Conservation (phyloP, 64 coral and sea anemone genomes). For the Astreopora myriophthalma region DNA sequence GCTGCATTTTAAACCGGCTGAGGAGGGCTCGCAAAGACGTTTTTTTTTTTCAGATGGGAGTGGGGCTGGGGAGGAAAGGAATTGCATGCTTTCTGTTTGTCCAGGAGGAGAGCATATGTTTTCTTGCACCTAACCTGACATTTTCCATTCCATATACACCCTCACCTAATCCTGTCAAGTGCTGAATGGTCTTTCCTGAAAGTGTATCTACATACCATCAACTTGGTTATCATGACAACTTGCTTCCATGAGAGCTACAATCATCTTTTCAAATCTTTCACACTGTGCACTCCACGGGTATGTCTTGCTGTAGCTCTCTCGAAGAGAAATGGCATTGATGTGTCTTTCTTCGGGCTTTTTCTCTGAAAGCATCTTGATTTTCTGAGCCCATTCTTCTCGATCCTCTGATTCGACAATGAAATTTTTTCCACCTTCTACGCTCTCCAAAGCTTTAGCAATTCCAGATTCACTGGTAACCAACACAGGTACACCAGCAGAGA, state of each 20-base stretch:
- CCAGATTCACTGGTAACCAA: slow-evolving; percentile 24
- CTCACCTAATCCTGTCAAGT: too few relatives aligned
- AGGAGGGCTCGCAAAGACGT: too few relatives aligned
- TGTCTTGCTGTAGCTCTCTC: neutral
- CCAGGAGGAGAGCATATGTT: too few relatives aligned
- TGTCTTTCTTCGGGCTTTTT: neutral
- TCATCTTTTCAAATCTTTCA: neutral
- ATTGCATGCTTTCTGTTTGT: too few relatives aligned
- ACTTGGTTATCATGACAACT: neutral
- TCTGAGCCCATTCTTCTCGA: neutral
- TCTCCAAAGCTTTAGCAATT: neutral
- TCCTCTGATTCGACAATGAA: neutral
- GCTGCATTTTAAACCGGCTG: too few relatives aligned
- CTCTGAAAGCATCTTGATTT: neutral
- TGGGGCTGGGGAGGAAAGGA: too few relatives aligned
- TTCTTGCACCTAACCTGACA: too few relatives aligned
- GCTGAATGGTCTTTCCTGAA: too few relatives aligned
- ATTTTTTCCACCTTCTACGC: neutral
- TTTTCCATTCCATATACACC: too few relatives aligned
- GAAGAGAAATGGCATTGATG: neutral
- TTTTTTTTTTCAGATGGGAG: too few relatives aligned
- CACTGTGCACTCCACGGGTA: neutral
- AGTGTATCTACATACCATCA: too few relatives aligned
- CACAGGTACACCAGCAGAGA: slow-evolving; percentile 42
- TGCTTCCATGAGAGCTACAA: neutral